Base-by-base conservation (phyloP, 2,797 vertebrate species). In the Oophaga sylvatica region DNA sequence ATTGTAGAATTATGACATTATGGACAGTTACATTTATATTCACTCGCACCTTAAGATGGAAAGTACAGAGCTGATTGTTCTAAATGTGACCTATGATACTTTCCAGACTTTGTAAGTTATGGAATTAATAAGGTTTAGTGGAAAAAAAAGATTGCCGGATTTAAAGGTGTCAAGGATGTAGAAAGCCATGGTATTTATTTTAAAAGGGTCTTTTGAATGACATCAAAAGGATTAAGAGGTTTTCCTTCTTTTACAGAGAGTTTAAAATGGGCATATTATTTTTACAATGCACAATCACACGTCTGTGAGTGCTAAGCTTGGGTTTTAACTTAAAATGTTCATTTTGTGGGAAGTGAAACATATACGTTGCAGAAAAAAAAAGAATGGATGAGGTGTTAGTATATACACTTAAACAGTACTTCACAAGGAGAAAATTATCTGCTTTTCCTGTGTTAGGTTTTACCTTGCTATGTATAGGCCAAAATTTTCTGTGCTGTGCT, bases 171-270 rank as follows among this genome's bases (percentile, higher is more conserved):
- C 93, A 93, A 93, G 94, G 95, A 95, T 95, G 93, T 92, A 91
- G 90, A 94, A 92, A 93, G 89, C 90, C 92, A 93, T 93, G 91
- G 94, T 91, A 90, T 92, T 90, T 90, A 91, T 93, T 92, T 91
- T 94, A 94, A 94, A 94, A 91, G 90, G 92, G 91, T 90, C 91
- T 75, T 93, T 94, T 94, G 93, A 94, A 93, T 95, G 92, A 92
- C 93, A 94, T 95, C 95, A 95, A 95, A 95, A 93, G 93, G 93
- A 95, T 90, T 91, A 91, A 90, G 87, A 83, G 93, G 93, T 93
- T 94, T 95, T 94, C 93, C 93, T 93, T 93, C 92, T 94, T 94
- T 92, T 92, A 93, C 93, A 92, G 87, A 85, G 92, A 90, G 91
- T 94, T 92, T 94, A 90, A 91, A 92, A 91, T 88, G 91, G 92